Conservation (phyloP, 2,113 vertebrate species). For the Crotalus viridis region DNA sequence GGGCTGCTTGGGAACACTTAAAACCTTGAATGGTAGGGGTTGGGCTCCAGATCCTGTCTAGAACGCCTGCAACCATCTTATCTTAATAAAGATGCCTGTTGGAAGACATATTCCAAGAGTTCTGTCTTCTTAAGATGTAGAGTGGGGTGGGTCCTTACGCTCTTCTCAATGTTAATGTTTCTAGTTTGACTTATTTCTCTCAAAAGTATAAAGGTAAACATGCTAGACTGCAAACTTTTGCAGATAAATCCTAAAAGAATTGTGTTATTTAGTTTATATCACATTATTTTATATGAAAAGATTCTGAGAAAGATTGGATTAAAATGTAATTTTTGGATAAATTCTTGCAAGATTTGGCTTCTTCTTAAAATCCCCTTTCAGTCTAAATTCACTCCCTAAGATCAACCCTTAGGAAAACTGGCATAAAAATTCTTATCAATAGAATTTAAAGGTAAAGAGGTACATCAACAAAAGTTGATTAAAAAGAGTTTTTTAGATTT, state of each 20-base stretch:
- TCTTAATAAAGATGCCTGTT: no score
- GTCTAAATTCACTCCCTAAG: neutral
- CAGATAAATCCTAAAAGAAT: neutral
- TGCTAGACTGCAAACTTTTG: neutral
- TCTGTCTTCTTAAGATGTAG: no score
- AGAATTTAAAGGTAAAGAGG: no score
- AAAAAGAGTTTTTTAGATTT: no score
- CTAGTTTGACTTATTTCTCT: neutral
- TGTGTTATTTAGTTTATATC: neutral
- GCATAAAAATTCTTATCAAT: neutral
- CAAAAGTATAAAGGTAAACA: neutral
- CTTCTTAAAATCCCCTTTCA: neutral
- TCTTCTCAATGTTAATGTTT: neutral
- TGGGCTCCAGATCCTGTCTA: no score
- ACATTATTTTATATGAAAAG: neutral
- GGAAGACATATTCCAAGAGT: no score
- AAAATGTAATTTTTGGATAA: neutral
- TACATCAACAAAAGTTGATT: no score
- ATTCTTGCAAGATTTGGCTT: neutral
- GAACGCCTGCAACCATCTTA: no score
- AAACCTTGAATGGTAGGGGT: no score
- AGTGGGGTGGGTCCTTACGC: no score
- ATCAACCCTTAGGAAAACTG: neutral
- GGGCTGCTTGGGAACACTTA: no score
- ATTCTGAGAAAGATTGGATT: neutral